Evolutionary conservation across 1,140 invertebrate species (phyloP).

Genomic region (Trichoplusia ni): DNA sequence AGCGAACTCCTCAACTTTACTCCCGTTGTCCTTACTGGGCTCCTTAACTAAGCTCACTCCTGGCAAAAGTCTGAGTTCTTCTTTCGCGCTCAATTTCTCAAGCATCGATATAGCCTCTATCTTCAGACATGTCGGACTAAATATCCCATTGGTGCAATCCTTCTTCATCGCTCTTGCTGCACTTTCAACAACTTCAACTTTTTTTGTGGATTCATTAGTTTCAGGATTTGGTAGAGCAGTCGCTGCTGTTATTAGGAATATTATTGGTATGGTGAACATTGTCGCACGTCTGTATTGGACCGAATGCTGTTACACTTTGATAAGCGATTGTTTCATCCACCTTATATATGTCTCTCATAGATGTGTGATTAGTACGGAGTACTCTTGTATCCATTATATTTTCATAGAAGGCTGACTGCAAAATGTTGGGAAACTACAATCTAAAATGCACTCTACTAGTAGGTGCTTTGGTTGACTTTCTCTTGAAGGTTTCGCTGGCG

Average conservation of each 20-base stretch:
- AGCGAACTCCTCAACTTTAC: constrained; percentile 85
- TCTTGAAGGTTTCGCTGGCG: not conserved
- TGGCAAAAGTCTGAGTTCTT: constrained; percentile 85
- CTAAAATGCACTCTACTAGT: constrained; percentile 30
- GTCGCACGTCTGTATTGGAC: constrained; percentile 58
- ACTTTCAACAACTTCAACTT: constrained; percentile 53
- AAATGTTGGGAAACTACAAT: constrained; percentile 46
- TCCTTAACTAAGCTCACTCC: constrained; percentile 88
- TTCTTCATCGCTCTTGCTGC: constrained; percentile 69
- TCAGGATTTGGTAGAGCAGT: constrained; percentile 62
- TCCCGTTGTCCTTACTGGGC: constrained; percentile 81
- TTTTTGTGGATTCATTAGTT: constrained; percentile 35
- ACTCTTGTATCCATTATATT: constrained; percentile 73
- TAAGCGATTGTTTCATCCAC: constrained; percentile 59
- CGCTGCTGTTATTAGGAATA: constrained; percentile 43
- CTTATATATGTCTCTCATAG: constrained; percentile 77
- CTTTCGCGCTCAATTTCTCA: constrained; percentile 86
- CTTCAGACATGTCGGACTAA: constrained; percentile 89
- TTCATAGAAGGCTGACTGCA: constrained; percentile 77
- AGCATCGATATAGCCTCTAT: constrained; percentile 90
- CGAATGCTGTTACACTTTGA: constrained; percentile 66
- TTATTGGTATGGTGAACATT: constrained; percentile 58
- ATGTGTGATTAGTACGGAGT: constrained; percentile 65
- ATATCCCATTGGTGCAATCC: constrained; percentile 85
- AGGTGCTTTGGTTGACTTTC: constrained; percentile 40